Evolutionary conservation across 2,113 vertebrate species (phyloP).

Genomic region (Mola mola): DNA sequence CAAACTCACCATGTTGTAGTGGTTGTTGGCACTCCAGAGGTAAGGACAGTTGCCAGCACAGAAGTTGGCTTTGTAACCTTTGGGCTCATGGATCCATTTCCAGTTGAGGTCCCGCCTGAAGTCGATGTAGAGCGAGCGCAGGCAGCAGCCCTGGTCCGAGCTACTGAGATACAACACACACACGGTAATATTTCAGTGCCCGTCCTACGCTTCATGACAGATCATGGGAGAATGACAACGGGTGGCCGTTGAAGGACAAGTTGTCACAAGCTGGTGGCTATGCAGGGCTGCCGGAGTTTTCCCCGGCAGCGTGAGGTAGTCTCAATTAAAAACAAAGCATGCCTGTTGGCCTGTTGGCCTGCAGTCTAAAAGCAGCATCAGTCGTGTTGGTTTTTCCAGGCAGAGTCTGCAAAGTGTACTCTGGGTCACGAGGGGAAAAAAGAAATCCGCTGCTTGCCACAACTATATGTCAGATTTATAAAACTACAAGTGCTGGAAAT

Average conservation of each 20-base stretch:
- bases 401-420: conserved; percentile 46
- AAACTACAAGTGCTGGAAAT: conserved; percentile 30
- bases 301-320: conserved; percentile 57
- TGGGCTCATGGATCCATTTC: conserved; percentile 88
- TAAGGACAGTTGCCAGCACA: conserved; percentile 85
- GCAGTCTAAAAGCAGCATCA: conserved; percentile 70
- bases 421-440: conserved; percentile 24
- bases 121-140: conserved; percentile 85
- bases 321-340: conserved; percentile 66
- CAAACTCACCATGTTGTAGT: conserved; percentile 84
- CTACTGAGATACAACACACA: conserved; percentile 62
- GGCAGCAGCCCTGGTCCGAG: conserved; percentile 82
- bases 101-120: conserved; percentile 87
- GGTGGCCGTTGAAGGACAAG: conserved; percentile 46
- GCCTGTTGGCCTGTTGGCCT: conserved; percentile 26
- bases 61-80: conserved; percentile 86
- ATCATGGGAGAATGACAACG: conserved; percentile 67
- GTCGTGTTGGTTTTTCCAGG: conserved; percentile 45
- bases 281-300: conserved; percentile 44
- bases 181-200: conserved; percentile 23
- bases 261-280: conserved; percentile 51
- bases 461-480: conserved; percentile 28
- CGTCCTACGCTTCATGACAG: conserved; percentile 22
- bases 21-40: conserved; percentile 86
- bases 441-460: conserved; percentile 26